Base-by-base conservation (phyloP, 1,140 invertebrate genomes). In the Drosophila persimilis region DNA sequence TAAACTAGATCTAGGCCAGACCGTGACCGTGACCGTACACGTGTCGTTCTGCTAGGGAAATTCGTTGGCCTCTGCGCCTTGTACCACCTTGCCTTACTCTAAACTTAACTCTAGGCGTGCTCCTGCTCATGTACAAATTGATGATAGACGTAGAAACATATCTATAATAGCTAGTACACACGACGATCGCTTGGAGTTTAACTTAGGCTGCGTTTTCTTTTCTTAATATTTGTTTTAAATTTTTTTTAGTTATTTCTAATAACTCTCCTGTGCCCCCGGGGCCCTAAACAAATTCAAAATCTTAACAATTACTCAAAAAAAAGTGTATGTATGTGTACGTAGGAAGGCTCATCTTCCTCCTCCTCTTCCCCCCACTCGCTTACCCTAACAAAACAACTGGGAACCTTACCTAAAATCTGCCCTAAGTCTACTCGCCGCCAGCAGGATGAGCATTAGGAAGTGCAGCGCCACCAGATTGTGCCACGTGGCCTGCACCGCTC, bases 251-350 rank as follows among this genome's bases (percentile, higher is more conserved):
- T 86, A 86, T 86, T 86, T 86, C 74, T 64, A 86, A 86, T 86
- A 86, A 86, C 83, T 83, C 60, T 56, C 31, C 77, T 72, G 47
- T 53, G 47, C 57, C 22, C 35, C 35, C 35, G 35, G 35, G 35
- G 35, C 35, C 3, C 35, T 41, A 64, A 67, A 56, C 50, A 73
- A 75, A 76, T 75, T 55, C 52, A 81, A 65, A 81, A 74, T 67
- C 78, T 88, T 88, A 81, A 86, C 81, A 86, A 88, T 88, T 88
- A 86, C 77, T 81, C 69, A 86, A 86, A 83, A 88, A 86, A 86
- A 77, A 75, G 72, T 67, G 55, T 64, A 22, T 67, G 55, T 64
- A 22, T 45, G 58, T 77, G 57, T 66, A 70, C 52, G 58, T 26
- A 59, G 59, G 67, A 64, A 46, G 48, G 39, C 67, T 65, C 44